Evolutionary conservation across 1,140 invertebrate genomes (phyloP).

Genomic region (Euura saliciscinereae): DNA sequence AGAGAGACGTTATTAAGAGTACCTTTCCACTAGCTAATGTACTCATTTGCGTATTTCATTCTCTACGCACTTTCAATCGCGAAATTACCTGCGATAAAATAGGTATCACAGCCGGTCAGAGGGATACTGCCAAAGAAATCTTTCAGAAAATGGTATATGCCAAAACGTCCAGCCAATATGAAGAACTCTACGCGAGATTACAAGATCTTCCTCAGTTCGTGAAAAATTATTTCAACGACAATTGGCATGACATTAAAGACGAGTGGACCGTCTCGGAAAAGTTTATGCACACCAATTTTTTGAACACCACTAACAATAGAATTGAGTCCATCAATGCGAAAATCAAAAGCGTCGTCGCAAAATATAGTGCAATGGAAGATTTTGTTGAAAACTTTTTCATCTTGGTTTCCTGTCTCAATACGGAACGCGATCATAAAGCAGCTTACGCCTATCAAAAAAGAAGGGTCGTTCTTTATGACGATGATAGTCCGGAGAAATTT

Average conservation of each 20-base stretch:
- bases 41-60: constrained; percentile 20
- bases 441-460: constrained; percentile 16
- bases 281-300: constrained; percentile 16
- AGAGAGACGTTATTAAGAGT: constrained; percentile 13
- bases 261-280: constrained; percentile 18
- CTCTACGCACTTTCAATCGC: constrained; percentile 16
- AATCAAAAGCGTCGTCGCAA: constrained; percentile 14
- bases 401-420: constrained; percentile 7
- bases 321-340: constrained; percentile 18
- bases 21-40: constrained; percentile 21
- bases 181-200: constrained; percentile 11
- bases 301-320: constrained; percentile 22
- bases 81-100: constrained; percentile 22
- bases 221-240: constrained; percentile 16
- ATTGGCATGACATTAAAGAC: constrained; percentile 15
- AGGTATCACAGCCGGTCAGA: constrained; percentile 14
- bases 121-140: constrained; percentile 4
- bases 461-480: constrained; percentile 4
- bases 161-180: constrained; percentile 18
- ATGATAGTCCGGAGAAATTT: not conserved
- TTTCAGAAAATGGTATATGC: not conserved
- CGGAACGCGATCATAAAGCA: constrained; percentile 18
- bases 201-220: constrained; percentile 13
- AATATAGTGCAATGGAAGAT: constrained; percentile 15
- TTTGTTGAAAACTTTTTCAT: constrained; percentile 18